These are phyloP conservation scores for Ochotona curzoniae DNA, from an alignment of 2,113 vertebrate species.

Conservation along the genomic window DNA sequence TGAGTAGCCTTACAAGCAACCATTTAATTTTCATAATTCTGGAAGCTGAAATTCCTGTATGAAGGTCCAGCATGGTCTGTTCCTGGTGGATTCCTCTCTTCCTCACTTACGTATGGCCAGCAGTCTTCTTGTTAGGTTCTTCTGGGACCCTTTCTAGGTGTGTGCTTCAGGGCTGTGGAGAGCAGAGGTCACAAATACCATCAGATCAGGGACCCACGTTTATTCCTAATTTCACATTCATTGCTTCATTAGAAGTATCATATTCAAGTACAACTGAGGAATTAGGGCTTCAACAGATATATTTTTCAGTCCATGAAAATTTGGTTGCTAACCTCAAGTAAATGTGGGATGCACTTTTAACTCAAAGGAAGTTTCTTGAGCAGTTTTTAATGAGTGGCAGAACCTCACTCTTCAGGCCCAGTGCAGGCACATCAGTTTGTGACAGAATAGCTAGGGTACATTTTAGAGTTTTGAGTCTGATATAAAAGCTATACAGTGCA, in stretches of 20 bases:
- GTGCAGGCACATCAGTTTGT: background rate
- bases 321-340: background rate
- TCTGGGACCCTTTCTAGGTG: background rate
- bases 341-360: background rate
- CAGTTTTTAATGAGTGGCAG: background rate
- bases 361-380: background rate
- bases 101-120: background rate
- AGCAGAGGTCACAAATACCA: background rate
- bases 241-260: background rate
- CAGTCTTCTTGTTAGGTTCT: background rate
- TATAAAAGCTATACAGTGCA: background rate
- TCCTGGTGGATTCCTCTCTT: background rate
- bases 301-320: background rate
- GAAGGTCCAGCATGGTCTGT: background rate
- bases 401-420: background rate
- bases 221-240: background rate
- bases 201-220: background rate
- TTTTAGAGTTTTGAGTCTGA: background rate
- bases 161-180: background rate
- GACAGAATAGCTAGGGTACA: background rate
- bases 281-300: background rate
- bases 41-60: background rate
- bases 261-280: background rate
- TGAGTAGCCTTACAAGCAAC: background rate
- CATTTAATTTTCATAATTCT: background rate